Evolutionary conservation across 2,113 vertebrate species (phyloP), one percentile per base, ranked within the genome.

Genomic region (Eudyptes chrysolophus): DNA sequence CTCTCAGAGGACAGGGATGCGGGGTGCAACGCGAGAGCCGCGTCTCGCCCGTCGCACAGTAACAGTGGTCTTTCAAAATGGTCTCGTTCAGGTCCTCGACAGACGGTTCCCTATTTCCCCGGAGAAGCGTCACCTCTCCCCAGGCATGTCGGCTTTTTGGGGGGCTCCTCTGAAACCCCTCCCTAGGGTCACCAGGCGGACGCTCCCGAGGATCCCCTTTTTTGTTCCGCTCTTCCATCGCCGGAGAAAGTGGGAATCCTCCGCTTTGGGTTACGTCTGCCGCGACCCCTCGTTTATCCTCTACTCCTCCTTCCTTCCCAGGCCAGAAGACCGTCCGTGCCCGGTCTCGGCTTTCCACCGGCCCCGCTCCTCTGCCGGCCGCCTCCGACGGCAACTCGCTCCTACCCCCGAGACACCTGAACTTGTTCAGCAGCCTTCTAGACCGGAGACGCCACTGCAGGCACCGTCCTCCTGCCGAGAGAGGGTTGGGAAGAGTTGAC

Each of bases 91-190:
- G n/a, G 6, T 54, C 48, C 61, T 76, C 19, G 3, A 8, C 0
- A 4, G 10, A 3, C 20, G 1, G 30, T 16, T n/a, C 7, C 18
- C 0, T 0, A 0, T 2, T 6, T 9, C 2, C 16, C 3, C 0
- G 30, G 10, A 16, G 7, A 10, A 16, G 16, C 0, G 4, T 2
- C 1, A 1, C 10, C 9, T 64, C 32, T 36, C 15, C 54, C 1
- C 0, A 1, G 7, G 2, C 0, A 6, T 2, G 0, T 1, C 0
- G 15, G 0, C 25, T 13, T 8, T 24, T 5, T 1, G 4, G 78
- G 44, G 22, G 0, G 0, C 16, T n/a, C 18, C 16, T 1, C 0
- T 3, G 42, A 8, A 16, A 20, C 2, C 8, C 3, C 54, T 42
- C 18, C 13, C 2, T 0, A 0, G 1, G 5, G 7, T 20, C 13